Evolutionary conservation across 2,888 invertebrate genomes (phyloP), one percentile per base, ranked within the genome.

Genomic region (Apotomis capreana): DNA sequence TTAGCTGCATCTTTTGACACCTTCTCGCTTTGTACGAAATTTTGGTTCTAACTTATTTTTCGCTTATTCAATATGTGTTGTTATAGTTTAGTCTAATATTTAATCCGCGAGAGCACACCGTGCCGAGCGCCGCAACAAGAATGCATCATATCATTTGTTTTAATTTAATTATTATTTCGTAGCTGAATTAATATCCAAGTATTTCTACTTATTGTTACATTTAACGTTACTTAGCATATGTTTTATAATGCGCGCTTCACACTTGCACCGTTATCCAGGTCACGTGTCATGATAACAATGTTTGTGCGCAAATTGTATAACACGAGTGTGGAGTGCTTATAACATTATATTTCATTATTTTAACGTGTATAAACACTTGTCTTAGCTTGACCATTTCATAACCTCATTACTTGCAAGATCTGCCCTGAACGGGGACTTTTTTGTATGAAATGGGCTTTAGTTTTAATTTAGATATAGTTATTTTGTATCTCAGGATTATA

Each of bases 81-180:
- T 81, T 77, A 78, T 78, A 76, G 68, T 72, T 72, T 68, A 72
- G 68, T 68, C 54, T 72, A 72, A 68, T 72, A 62, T 63, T 71
- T 72, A 80, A 79, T 80, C 83, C 82, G 90, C 90, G 90, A 83
- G 74, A 78, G 90, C 87, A 87, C 87, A 74, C 51, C 65, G 87
- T 87, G 89, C 82, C 26, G 78, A 82, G 78, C 90, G 90, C 89
- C 81, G 90, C 89, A 81, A 91, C 94, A 93, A 93, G 94, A 94
- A 94, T 93, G 86, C 91, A 89, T 93, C 94, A 94, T 94, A 94
- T 94, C 94, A 94, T 93, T 93, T 94, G 90, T 90, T 92, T 91
- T 92, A 89, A 89, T 89, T 89, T 85, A 89, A 86, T 89, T 85
- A 89, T 84, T 84, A 90, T 88, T 82, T 88, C 83, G 76, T 89